Conservation (phyloP, 2,113 vertebrate genomes). For the Odontophorus gujanensis region DNA sequence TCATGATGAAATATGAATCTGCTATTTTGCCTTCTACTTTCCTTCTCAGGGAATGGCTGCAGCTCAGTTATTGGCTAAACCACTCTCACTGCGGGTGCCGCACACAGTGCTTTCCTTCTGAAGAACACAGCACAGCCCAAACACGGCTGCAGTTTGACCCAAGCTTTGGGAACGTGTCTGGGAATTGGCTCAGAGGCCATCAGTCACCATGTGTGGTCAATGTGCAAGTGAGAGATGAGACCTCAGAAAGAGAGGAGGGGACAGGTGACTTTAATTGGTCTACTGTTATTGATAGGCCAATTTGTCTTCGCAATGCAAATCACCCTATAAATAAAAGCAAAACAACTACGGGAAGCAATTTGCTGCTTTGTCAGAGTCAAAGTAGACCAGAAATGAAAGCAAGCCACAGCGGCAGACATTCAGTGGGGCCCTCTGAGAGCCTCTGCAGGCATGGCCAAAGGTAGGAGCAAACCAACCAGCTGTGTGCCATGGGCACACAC, state of each 20-base stretch:
- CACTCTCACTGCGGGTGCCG: neutral
- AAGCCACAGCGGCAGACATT: neutral
- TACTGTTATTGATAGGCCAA: conserved; percentile 52
- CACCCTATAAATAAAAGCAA: conserved; percentile 70
- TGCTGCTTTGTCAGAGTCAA: conserved; percentile 55
- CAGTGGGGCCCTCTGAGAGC: neutral
- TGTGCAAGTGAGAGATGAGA: conserved; percentile 51
- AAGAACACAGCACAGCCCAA: neutral
- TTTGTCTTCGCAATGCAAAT: conserved; percentile 66
- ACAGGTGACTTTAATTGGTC: conserved; percentile 69
- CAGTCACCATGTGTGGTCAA: neutral
- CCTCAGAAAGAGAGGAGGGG: conserved; percentile 35
- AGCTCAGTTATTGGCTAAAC: neutral
- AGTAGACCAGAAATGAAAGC: conserved; percentile 58
- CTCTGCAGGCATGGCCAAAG: neutral
- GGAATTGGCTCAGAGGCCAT: neutral
- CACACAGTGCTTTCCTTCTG: neutral
- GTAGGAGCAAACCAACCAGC: fast-evolving
- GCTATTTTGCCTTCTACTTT: neutral
- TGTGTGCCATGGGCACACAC: too few species aligned
- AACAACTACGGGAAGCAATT: conserved; percentile 67
- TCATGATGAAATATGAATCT: neutral
- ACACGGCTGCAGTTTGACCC: neutral
- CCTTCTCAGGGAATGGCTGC: neutral
- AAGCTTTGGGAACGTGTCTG: neutral